Percentiles rank a stretch among this genome's conserved stretches.
Evolutionary conservation across 64 coral and sea anemone species (phyloP).

Genomic region (Acropora tenuis): DNA sequence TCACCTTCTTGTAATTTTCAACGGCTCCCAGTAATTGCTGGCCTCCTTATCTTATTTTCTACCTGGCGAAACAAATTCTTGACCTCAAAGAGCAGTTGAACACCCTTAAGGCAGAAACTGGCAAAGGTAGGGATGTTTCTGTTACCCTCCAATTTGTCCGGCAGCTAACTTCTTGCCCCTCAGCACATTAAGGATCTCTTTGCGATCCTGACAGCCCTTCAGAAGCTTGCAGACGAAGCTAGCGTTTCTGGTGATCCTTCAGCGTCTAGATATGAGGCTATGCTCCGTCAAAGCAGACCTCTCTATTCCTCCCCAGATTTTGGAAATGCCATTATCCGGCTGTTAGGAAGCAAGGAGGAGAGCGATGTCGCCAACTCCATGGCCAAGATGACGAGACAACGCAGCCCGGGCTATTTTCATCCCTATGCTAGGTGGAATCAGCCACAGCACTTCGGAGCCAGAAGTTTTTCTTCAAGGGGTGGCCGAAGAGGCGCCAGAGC

Average conservation of each 20-base stretch:
- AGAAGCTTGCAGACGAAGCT: constrained; percentile 61
- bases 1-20: too few species aligned
- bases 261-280: constrained; percentile 47
- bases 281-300: constrained; percentile 43
- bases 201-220: constrained; percentile 12
- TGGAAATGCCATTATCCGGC: constrained; percentile 49
- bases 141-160: constrained; percentile 28
- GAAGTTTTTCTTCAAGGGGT: neutral
- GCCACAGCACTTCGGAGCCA: neutral
- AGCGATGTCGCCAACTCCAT: constrained; percentile 41
- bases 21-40: too few species aligned
- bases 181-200: neutral
- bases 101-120: constrained; percentile 15
- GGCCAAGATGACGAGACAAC: constrained; percentile 36
- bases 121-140: constrained; percentile 5
- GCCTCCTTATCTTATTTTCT: too few species aligned
- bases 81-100: constrained; percentile 9
- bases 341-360: constrained; percentile 54
- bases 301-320: neutral
- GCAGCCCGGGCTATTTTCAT: neutral
- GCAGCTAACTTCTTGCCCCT: constrained; percentile 41
- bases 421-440: constrained; percentile 23
- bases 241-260: constrained; percentile 21
- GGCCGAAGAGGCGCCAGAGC: neutral
- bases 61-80: neutral